phyloP scores from a whole-genome alignment of 2,888 invertebrate species.

The Ferrisia virgata region DNA sequence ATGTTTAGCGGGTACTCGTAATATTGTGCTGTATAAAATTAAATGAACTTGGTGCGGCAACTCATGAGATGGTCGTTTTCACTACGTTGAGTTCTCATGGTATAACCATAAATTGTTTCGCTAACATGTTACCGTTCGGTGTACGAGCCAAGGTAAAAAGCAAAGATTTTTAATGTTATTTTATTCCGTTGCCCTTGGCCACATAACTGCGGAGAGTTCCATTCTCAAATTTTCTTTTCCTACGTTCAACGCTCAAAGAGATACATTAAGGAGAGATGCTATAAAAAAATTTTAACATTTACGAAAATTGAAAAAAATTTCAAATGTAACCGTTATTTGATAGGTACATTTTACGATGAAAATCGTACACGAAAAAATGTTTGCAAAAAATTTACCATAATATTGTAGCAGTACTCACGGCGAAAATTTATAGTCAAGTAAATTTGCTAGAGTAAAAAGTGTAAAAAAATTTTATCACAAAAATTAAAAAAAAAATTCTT shows the following conservation, averaged over 20 bases:
- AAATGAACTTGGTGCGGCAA: slow-evolving; percentile 7
- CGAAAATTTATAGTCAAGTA: too few relatives aligned
- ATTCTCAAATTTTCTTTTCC: not conserved
- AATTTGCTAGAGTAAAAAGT: too few relatives aligned
- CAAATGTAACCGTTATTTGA: too few relatives aligned
- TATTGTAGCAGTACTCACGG: too few relatives aligned
- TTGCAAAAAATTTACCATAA: too few relatives aligned
- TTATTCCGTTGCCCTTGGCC: not conserved
- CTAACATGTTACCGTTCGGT: slow-evolving; percentile 2
- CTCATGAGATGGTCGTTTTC: not conserved
- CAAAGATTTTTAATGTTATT: not conserved
- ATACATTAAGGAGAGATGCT: not conserved
- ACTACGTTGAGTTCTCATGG: not conserved
- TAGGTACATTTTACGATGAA: too few relatives aligned
- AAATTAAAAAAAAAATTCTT: too few relatives aligned
- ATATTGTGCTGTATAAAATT: not conserved
- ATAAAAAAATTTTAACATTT: not conserved
- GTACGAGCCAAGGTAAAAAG: not conserved
- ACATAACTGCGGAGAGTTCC: not conserved
- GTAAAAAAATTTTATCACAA: too few relatives aligned
- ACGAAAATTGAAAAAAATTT: too few relatives aligned
- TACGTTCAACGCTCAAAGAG: not conserved
- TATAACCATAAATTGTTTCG: not conserved
- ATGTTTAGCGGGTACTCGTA: too few relatives aligned
- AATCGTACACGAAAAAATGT: too few relatives aligned